Conservation (phyloP, 2,797 vertebrate species). For the Brachymystax lenok region DNA sequence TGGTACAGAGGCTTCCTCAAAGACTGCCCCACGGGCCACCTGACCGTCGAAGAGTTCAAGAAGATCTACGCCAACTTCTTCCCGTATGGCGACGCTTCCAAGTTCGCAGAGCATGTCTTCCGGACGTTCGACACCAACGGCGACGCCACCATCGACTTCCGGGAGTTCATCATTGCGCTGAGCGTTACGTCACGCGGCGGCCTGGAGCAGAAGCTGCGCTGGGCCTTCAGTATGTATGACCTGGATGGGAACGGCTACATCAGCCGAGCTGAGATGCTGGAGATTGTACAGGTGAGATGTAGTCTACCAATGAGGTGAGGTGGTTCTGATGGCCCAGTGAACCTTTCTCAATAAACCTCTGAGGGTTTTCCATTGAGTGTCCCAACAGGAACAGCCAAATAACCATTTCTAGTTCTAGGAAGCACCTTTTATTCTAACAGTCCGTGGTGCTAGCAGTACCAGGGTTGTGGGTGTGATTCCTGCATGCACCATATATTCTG, state of each 20-base stretch:
- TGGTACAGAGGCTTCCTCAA: conserved; percentile 86
- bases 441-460: too few relatives aligned
- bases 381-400: too few relatives aligned
- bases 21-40: conserved; percentile 82
- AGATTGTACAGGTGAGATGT: conserved; percentile 80
- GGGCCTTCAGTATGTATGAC: conserved; percentile 86
- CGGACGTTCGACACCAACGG: conserved; percentile 83
- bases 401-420: too few relatives aligned
- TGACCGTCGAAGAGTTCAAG: conserved; percentile 84
- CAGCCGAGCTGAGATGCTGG: conserved; percentile 83
- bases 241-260: conserved; percentile 84
- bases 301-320: neutral
- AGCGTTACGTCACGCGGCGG: conserved; percentile 81
- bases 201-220: conserved; percentile 83
- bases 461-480: too few relatives aligned
- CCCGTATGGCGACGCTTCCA: conserved; percentile 82
- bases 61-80: conserved; percentile 87
- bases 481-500: too few relatives aligned
- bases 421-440: too few relatives aligned
- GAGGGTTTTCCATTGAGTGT: too few relatives aligned
- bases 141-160: conserved; percentile 82
- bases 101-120: conserved; percentile 83
- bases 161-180: conserved; percentile 84
- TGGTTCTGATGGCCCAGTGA: neutral
- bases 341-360: too few relatives aligned